These are phyloP conservation scores for Echinometra lucunter DNA, from an alignment of 53 echinoderm and acorn worm species.

Conservation along the genomic window DNA sequence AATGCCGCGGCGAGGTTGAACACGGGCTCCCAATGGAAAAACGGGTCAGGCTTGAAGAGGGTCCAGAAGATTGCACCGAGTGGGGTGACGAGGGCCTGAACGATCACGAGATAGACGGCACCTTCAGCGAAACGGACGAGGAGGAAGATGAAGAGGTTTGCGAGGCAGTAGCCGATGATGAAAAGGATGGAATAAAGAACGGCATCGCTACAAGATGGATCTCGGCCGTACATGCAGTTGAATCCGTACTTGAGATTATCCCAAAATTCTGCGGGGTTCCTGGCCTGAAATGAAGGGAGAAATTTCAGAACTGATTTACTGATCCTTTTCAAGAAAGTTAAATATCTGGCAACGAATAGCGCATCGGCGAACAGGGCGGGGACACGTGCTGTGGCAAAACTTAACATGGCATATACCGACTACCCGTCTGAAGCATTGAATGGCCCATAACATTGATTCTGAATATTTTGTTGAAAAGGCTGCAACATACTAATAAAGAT, in stretches of 20 bases:
- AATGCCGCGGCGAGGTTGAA: slow-evolving; percentile 86
- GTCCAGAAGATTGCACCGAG: slow-evolving; percentile 92
- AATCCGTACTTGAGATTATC: slow-evolving; percentile 76
- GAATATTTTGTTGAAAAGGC: too few relatives aligned
- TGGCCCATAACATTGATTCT: too few relatives aligned
- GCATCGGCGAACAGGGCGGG: too few relatives aligned
- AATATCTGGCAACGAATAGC: too few relatives aligned
- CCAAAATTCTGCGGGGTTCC: slow-evolving; percentile 76
- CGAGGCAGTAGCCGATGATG: slow-evolving; percentile 83
- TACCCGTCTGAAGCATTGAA: too few relatives aligned
- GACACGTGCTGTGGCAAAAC: too few relatives aligned
- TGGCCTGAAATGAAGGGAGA: slow-evolving; percentile 67
- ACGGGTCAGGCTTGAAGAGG: slow-evolving; percentile 76
- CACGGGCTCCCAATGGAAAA: slow-evolving; percentile 86
- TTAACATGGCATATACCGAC: too few relatives aligned
- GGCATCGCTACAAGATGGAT: slow-evolving; percentile 74
- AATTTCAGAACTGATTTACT: too few relatives aligned
- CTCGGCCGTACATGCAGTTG: slow-evolving; percentile 86
- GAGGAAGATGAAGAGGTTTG: slow-evolving; percentile 91
- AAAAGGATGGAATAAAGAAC: slow-evolving; percentile 80
- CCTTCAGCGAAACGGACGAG: slow-evolving; percentile 94
- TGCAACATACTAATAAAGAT: too few relatives aligned
- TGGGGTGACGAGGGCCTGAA: slow-evolving; percentile 90
- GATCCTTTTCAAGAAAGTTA: too few relatives aligned
- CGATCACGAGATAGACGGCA: slow-evolving; percentile 91